Conservation (phyloP, 2,797 vertebrate genomes). For the Microctenopoma steveboyesi region DNA sequence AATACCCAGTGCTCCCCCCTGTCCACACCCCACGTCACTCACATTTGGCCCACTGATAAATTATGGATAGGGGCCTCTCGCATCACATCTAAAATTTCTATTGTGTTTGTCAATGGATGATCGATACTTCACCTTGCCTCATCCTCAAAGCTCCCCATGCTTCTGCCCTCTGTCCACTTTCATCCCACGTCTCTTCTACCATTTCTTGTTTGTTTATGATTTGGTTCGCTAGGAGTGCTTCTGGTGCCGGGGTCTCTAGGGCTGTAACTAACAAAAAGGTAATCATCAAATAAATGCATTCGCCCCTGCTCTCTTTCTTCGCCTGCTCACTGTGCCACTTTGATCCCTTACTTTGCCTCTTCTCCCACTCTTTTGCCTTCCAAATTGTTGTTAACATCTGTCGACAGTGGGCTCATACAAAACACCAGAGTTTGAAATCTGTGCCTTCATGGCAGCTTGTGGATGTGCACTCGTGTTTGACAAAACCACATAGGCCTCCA, state of each 20-base stretch:
- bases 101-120: constrained; percentile 94
- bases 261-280: constrained; percentile 69
- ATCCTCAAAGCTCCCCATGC: constrained; percentile 82
- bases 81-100: constrained; percentile 94
- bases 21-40: constrained; percentile 90
- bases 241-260: constrained; percentile 57
- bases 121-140: constrained; percentile 89
- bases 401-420: constrained; percentile 58
- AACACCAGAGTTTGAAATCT: constrained; percentile 59
- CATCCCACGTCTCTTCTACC: constrained; percentile 60
- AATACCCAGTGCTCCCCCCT: constrained; percentile 87
- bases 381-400: constrained; percentile 68
- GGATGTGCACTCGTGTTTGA: constrained; percentile 58
- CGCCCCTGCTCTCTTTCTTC: constrained; percentile 51
- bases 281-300: constrained; percentile 77
- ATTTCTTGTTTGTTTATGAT: constrained; percentile 78
- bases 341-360: constrained; percentile 39
- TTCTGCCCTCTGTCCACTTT: constrained; percentile 70
- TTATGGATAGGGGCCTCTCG: constrained; percentile 91
- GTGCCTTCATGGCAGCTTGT: constrained; percentile 58
- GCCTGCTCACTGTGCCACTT: constrained; percentile 39
- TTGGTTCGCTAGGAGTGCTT: constrained; percentile 63
- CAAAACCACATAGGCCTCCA: constrained; percentile 60
- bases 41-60: constrained; percentile 91
- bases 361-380: constrained; percentile 37